phyloP scores from a whole-genome alignment of 2,797 vertebrate genomes.

The Iguana delicatissima region DNA sequence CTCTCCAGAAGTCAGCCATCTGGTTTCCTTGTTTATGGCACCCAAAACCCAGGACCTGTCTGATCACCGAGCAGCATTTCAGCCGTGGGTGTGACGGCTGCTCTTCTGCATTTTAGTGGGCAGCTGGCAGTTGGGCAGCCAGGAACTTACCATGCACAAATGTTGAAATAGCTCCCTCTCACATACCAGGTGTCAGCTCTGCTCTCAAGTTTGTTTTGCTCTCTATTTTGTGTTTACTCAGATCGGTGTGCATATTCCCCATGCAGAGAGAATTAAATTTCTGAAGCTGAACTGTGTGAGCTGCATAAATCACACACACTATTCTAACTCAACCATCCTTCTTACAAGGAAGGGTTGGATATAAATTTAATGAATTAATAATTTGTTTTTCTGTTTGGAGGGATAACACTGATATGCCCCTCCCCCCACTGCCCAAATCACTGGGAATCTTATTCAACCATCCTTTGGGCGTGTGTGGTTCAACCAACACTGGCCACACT shows the following conservation, averaged over 20 bases:
- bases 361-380: too few relatives aligned
- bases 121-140: neutral
- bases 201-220: neutral
- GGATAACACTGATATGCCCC: neutral
- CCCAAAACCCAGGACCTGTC: constrained; percentile 1
- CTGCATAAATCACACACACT: neutral
- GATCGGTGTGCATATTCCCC: too few relatives aligned
- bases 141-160: neutral
- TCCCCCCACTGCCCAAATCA: neutral
- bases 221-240: neutral
- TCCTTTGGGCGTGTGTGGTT: neutral
- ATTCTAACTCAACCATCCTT: too few relatives aligned
- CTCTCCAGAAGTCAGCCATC: constrained; percentile 57
- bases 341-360: too few relatives aligned
- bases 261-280: neutral
- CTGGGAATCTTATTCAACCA: neutral
- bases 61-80: neutral
- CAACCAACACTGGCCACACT: neutral
- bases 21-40: constrained; percentile 57
- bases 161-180: neutral
- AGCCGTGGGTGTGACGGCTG: constrained; percentile 47
- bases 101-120: neutral
- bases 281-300: neutral
- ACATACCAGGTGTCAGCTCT: neutral
- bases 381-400: too few relatives aligned